Percentiles rank a stretch among this genome's conserved stretches.
Conservation (phyloP, 1,140 invertebrate species). For the Chironomus striatipennis region DNA sequence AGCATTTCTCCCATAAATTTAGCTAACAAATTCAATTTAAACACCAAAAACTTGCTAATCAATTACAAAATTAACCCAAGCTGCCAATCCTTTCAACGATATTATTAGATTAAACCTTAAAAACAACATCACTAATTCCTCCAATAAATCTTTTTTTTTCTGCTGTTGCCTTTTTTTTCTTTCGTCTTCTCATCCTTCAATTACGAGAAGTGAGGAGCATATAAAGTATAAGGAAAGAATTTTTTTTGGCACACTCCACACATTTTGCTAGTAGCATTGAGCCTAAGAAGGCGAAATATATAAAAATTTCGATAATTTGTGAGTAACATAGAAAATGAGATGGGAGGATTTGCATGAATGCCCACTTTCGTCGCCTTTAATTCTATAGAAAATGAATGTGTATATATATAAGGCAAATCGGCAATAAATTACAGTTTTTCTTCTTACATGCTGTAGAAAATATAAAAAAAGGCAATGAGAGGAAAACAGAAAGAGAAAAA, state of each 20-base stretch:
- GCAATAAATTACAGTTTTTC: conserved; percentile 9
- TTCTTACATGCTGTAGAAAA: not conserved
- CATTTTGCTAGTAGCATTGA: not conserved
- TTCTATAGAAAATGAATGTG: not conserved
- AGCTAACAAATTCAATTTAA: too few species aligned
- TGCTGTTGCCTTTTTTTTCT: not conserved
- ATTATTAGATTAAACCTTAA: not conserved
- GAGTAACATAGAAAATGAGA: not conserved
- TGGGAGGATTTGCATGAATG: conserved; percentile 6
- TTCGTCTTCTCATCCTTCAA: not conserved
- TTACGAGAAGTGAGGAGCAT: not conserved
- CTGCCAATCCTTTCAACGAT: too few species aligned
- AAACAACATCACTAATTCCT: conserved; percentile 8
- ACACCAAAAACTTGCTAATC: too few species aligned
- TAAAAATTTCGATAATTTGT: not conserved
- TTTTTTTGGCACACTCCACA: not conserved
- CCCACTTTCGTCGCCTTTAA: conserved; percentile 5
- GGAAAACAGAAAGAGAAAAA: not conserved
- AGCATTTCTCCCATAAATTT: too few species aligned
- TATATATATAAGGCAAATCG: conserved; percentile 1
- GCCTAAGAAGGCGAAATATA: conserved; percentile 6
- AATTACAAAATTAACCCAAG: too few species aligned
- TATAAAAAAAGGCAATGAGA: not conserved
- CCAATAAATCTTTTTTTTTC: not conserved
- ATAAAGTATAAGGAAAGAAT: not conserved